Evolutionary conservation across 2,113 vertebrate genomes (phyloP), one percentile per base, ranked within the genome.

Genomic region (Perca flavescens): DNA sequence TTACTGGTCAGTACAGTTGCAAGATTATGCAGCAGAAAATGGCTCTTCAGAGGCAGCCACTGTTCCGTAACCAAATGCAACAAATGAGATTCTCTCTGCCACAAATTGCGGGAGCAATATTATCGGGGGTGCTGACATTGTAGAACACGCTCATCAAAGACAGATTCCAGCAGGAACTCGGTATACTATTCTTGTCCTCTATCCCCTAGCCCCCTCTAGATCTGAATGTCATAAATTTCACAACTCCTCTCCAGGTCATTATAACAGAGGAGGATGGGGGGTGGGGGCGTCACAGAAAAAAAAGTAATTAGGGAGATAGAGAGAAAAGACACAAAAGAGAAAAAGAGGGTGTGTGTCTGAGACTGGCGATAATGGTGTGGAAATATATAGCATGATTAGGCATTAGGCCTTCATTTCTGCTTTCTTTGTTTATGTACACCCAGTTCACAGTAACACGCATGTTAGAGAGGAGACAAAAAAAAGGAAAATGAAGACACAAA

Each of bases 101-200:
- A 54, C 73, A 79, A 82, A 76, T 80, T 79, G 64, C 65, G 21
- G 74, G 31, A 80, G 77, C 7, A 1, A 74, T 79, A 87, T 90
- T 73, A 89, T 85, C 28, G 5, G n/a, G 58, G 63, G 58, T 56
- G 65, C 83, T 88, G 91, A 85, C 75, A 85, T 89, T 81, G 72
- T 82, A 49, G 82, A 84, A 90, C 82, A 84, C 56, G 49, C 82
- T 89, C 85, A 88, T 91, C 83, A 89, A 90, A 91, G 79, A 85
- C 31, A 69, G 86, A 87, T 80, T 89, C 70, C 74, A 84, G 87
- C 72, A 79, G 88, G 53, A 90, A 80, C 84, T 71, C 14, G 0
- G 58, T 65, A 79, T 79, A 89, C 85, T 90, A 89, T 92, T 94
- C 77, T 83, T 67, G 85, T 91, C 82, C 82, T 83, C 65, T 67